Evolutionary conservation across 2,888 invertebrate genomes (phyloP).

Genomic region (Acanthopleura granulata): DNA sequence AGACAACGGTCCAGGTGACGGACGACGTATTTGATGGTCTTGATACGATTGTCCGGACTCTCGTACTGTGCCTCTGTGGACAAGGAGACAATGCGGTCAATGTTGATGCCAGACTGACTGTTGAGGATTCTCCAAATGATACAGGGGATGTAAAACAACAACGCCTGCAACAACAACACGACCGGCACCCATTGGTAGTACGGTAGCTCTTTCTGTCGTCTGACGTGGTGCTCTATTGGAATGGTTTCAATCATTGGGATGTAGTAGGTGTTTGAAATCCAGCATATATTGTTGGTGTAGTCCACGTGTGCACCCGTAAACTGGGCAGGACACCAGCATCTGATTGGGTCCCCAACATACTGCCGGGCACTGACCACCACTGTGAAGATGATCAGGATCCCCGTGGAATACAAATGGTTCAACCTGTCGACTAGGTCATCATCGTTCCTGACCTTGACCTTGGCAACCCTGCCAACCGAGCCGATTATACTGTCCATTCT

Average conservation of each 20-base stretch:
- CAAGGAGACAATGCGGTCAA: slow-evolving; percentile 66
- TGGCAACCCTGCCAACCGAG: slow-evolving; percentile 65
- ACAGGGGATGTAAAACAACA: slow-evolving; percentile 72
- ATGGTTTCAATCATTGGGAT: slow-evolving; percentile 55
- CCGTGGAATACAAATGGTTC: slow-evolving; percentile 67
- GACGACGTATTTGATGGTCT: slow-evolving; percentile 71
- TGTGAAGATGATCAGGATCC: slow-evolving; percentile 67
- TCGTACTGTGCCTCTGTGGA: slow-evolving; percentile 69
- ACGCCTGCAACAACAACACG: slow-evolving; percentile 70
- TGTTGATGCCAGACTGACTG: slow-evolving; percentile 72
- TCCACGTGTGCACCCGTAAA: slow-evolving; percentile 72
- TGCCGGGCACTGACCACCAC: slow-evolving; percentile 68
- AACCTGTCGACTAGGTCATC: slow-evolving; percentile 68
- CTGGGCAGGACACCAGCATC: slow-evolving; percentile 71
- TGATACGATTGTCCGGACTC: slow-evolving; percentile 69
- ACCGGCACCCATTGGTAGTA: slow-evolving; percentile 71
- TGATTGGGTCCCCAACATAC: slow-evolving; percentile 68
- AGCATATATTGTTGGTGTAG: slow-evolving; percentile 73
- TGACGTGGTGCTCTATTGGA: slow-evolving; percentile 40
- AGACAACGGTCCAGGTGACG: slow-evolving; percentile 72
- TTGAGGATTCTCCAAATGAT: slow-evolving; percentile 71
- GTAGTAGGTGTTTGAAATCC: slow-evolving; percentile 73
- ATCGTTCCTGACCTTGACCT: slow-evolving; percentile 67
- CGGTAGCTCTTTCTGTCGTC: slow-evolving; percentile 54
- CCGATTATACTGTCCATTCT: slow-evolving; percentile 67